phyloP scores from a whole-genome alignment of 2,113 vertebrate genomes.

The Merops nubicus region DNA sequence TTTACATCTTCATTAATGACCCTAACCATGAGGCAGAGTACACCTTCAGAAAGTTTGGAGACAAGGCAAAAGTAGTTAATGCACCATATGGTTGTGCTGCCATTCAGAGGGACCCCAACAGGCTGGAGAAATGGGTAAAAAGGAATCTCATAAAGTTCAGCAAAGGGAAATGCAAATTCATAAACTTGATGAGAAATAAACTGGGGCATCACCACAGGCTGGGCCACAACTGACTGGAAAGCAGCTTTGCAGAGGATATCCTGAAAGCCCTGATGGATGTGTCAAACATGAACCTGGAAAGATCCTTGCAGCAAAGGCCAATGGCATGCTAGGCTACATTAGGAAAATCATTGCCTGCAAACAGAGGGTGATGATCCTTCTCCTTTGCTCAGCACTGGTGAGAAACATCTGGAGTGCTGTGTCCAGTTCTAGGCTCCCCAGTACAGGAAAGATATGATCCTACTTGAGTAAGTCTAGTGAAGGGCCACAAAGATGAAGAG shows the following conservation, averaged over 20 bases:
- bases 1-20: neutral
- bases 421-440: neutral
- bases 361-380: neutral
- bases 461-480: neutral
- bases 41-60: neutral
- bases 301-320: neutral
- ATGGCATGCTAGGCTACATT: neutral
- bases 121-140: neutral
- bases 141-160: neutral
- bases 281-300: neutral
- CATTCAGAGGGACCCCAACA: neutral
- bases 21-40: neutral
- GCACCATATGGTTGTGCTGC: neutral
- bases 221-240: neutral
- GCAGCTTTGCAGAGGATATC: neutral
- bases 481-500: neutral
- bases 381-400: neutral
- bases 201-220: neutral
- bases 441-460: neutral
- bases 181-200: neutral
- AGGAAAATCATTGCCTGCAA: neutral
- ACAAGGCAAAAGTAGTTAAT: neutral
- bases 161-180: neutral
- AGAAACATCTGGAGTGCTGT: neutral
- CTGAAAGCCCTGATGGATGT: neutral